Evolutionary conservation across 1,140 invertebrate species (phyloP).

Genomic region (Oedothorax gibbosus): DNA sequence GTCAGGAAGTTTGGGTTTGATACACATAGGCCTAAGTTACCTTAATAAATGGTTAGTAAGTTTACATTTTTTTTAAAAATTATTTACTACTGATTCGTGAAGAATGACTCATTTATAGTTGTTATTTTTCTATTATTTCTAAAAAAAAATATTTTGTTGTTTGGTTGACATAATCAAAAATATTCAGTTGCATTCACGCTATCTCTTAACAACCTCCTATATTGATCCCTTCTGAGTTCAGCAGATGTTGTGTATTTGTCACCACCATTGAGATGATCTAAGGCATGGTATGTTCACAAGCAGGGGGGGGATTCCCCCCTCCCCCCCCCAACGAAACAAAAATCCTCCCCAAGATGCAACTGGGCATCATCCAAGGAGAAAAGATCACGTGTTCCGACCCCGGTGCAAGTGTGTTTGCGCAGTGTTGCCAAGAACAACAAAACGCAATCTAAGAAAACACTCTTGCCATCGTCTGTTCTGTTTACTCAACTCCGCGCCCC

Average conservation of each 20-base stretch:
- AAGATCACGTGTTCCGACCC: slow-evolving; percentile 46
- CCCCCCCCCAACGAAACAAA: slow-evolving; percentile 20
- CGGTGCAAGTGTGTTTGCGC: slow-evolving; percentile 40
- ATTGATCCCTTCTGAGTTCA: slow-evolving; percentile 7
- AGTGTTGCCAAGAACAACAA: slow-evolving; percentile 62
- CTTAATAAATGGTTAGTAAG: too few species aligned
- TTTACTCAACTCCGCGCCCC: slow-evolving; percentile 55
- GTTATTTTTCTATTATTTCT: too few species aligned
- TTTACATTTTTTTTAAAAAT: too few species aligned
- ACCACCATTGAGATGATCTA: neutral
- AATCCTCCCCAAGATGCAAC: slow-evolving; percentile 28
- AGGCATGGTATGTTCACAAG: neutral
- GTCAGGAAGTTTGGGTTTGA: too few species aligned
- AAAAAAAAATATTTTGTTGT: too few species aligned
- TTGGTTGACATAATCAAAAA: too few species aligned
- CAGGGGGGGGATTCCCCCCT: slow-evolving; percentile 4
- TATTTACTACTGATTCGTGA: too few species aligned
- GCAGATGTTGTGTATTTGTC: slow-evolving; percentile 12
- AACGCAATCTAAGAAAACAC: slow-evolving; percentile 61
- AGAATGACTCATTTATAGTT: too few species aligned
- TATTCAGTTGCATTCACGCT: too few species aligned
- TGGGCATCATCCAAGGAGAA: slow-evolving; percentile 44
- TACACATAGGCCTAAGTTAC: too few species aligned
- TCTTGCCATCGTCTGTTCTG: slow-evolving; percentile 59
- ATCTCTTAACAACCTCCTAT: too few species aligned